A percentile compares a stretch with the other conserved stretches of the same genome.
Conservation (phyloP, 2,797 vertebrate genomes). For the Sebastes diaconus region DNA sequence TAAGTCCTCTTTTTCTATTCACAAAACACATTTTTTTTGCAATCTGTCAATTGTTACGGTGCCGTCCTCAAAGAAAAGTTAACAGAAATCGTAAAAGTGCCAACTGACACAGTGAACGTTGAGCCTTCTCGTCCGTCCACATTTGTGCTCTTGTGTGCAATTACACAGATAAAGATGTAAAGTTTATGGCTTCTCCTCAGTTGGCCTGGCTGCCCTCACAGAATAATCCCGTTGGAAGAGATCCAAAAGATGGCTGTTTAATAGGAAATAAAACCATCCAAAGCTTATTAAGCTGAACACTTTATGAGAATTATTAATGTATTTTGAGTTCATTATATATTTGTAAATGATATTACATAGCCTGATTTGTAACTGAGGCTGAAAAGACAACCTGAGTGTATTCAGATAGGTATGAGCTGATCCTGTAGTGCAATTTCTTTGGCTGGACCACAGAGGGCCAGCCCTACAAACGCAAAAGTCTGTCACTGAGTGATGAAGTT, state of each 20-base stretch:
- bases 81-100: constrained; percentile 35
- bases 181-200: constrained; percentile 72
- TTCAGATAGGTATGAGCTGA: not conserved
- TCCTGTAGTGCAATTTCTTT: not conserved
- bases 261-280: constrained; percentile 34
- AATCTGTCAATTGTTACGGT: not conserved
- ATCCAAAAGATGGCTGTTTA: constrained; percentile 44
- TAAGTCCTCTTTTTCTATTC: not conserved
- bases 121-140: constrained; percentile 52
- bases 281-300: constrained; percentile 21
- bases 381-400: not conserved
- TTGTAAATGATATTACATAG: not conserved
- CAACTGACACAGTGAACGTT: constrained; percentile 58
- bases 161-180: constrained; percentile 70
- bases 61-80: constrained; percentile 16
- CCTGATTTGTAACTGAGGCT: not conserved
- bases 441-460: no score
- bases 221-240: constrained; percentile 39
- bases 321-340: constrained; percentile 11
- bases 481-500: no score
- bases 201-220: constrained; percentile 46
- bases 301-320: constrained; percentile 20
- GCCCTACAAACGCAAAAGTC: no score
- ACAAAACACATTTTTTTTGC: not conserved
- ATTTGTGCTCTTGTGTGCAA: constrained; percentile 54